Base-by-base conservation (phyloP, 2,888 invertebrate species). In the Chesias legatella region DNA sequence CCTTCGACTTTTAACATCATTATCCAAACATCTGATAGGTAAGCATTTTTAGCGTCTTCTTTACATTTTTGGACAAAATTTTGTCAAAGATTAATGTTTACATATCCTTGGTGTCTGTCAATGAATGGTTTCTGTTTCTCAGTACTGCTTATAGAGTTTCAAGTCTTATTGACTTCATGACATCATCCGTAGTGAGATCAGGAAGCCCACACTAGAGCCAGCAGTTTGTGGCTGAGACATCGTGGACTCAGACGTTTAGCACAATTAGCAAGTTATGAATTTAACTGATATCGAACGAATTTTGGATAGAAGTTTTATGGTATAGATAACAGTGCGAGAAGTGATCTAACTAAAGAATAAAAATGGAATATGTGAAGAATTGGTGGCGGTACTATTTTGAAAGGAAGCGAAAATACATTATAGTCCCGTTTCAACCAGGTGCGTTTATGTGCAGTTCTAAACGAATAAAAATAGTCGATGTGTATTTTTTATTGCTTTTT, bases 371-470 rank as follows among this genome's bases (percentile, higher is more conserved):
- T 46, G 31, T 86, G 10, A 83, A 76, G 62, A 71, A 72, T 56
- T 60, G 79, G 42, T 88, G 84, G 84, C 71, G 72, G 41, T 60
- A 73, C 20, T 81, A 73, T 53, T 82, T 88, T 56, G 83, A 68
- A 34, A 66, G 63, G 43, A 67, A 65, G n/a, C 73, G 69, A 5
- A 85, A 73, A 58, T 79, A 67, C 54, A 64, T 78, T 9, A 83
- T 83, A 45, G 70, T 88, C 36, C 86, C 86, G 3, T 88, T 82
- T 67, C 72, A 78, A 52, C 88, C 88, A 76, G 84, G 88, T 86
- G 43, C 29, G 29, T 36, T 39, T 40, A 7, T 22, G 35, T 23
- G 20, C 8, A 17, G 37, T 37, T 37, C 25, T n/a, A 17, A n/a
- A 29, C 22, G 22, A 5, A 5, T 20, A 3, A 3, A 6, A 6